Conservation (phyloP, 2,797 vertebrate genomes). For the Hydrolagus colliei region DNA sequence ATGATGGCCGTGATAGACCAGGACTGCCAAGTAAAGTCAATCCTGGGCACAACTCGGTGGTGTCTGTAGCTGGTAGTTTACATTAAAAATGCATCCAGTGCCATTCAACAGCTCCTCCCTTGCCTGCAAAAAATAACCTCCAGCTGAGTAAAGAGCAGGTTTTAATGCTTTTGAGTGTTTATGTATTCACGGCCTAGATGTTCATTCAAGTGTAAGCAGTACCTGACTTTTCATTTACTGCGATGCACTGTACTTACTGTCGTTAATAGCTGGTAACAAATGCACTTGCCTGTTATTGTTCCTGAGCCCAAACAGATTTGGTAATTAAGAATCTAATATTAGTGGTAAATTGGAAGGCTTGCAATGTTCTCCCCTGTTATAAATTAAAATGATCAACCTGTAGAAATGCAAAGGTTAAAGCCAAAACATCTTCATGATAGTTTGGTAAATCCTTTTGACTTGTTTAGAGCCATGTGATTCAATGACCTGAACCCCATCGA, state of each 20-base stretch:
- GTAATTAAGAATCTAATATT: not conserved
- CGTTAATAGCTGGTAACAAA: not conserved
- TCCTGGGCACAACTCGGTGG: conserved; percentile 41
- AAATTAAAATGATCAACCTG: not conserved
- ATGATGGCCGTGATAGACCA: conserved; percentile 40
- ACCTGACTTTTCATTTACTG: not conserved
- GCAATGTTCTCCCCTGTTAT: not conserved
- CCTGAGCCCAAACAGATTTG: not conserved
- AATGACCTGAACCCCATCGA: not conserved
- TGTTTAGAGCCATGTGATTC: not conserved
- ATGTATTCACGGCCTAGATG: conserved; percentile 63
- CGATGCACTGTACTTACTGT: not conserved
- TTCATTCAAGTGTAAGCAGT: conserved; percentile 61
- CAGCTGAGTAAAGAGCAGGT: conserved; percentile 23
- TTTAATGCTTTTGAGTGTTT: conserved; percentile 37
- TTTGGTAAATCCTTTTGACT: not conserved
- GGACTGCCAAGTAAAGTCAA: conserved; percentile 40
- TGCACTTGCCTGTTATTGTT: not conserved
- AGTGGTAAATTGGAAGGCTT: not conserved
- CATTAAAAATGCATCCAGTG: conserved; percentile 51
- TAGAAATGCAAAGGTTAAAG: not conserved
- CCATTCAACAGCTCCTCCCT: conserved; percentile 42
- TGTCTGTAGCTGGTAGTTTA: not conserved
- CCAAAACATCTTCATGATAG: not conserved
- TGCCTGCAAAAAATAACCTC: conserved; percentile 40